Evolutionary conservation across 2,888 invertebrate genomes (phyloP).

Genomic region (Unio pictorum): DNA sequence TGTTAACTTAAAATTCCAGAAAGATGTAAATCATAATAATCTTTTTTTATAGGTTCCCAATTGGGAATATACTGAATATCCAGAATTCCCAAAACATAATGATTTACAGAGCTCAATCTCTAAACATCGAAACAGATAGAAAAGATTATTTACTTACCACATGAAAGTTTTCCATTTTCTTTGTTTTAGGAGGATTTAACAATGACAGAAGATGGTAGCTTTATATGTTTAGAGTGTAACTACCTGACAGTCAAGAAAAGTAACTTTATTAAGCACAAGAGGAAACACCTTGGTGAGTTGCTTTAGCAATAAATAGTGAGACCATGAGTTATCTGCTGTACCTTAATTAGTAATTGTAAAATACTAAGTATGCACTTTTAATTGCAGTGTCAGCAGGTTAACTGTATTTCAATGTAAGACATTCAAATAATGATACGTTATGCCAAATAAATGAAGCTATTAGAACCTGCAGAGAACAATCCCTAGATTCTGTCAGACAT

Average conservation of each 20-base stretch:
- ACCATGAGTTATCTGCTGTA: not conserved
- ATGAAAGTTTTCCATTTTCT: not conserved
- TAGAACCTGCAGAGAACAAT: no score
- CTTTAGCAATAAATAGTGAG: not conserved
- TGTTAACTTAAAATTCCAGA: no score
- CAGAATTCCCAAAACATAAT: no score
- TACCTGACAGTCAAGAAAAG: conserved; percentile 60
- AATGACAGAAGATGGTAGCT: conserved; percentile 48
- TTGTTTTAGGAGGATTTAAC: conserved; percentile 34
- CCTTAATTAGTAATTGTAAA: conserved; percentile 1
- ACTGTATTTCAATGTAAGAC: not conserved
- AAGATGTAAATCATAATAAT: no score
- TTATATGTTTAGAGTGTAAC: conserved; percentile 56
- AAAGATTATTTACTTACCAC: no score
- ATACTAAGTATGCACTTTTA: not conserved
- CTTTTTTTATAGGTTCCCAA: no score
- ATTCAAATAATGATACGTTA: no score
- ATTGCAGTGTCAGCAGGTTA: not conserved
- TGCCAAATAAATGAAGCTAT: no score
- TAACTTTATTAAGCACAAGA: conserved; percentile 67
- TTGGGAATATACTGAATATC: no score
- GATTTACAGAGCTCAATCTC: no score
- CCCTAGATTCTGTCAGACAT: no score
- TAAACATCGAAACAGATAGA: no score
- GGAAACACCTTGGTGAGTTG: conserved; percentile 58